These are phyloP conservation scores for Thunnus albacares DNA, from an alignment of 2,797 vertebrate species.

Conservation along the genomic window DNA sequence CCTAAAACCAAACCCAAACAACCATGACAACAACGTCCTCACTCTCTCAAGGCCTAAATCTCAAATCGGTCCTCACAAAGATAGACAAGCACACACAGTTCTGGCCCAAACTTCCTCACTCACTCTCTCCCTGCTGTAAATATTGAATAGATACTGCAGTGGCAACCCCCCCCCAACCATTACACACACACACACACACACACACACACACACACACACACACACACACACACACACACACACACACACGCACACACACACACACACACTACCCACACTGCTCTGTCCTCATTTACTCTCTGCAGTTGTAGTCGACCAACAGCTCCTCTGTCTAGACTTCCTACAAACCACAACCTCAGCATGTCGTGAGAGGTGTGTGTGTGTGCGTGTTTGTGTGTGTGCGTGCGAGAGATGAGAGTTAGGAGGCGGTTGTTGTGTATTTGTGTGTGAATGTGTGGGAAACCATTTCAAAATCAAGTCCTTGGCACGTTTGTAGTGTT, in stretches of 20 bases:
- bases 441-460: neutral
- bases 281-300: conserved; percentile 27
- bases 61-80: no score
- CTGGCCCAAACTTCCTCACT: neutral
- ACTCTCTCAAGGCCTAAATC: no score
- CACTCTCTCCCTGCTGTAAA: conserved; percentile 37
- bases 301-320: conserved; percentile 7
- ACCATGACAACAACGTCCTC: no score
- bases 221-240: conserved; percentile 21
- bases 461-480: neutral
- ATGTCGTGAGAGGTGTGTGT: neutral
- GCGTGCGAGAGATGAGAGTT: no score
- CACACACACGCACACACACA: conserved; percentile 19
- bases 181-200: conserved; percentile 34
- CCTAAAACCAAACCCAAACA: no score
- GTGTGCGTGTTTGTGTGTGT: no score
- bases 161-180: neutral
- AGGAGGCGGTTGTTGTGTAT: neutral
- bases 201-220: conserved; percentile 8
- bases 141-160: conserved; percentile 50
- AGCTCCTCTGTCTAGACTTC: conserved; percentile 33
- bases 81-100: neutral
- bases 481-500: neutral
- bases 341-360: conserved; percentile 24
- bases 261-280: conserved; percentile 12